Evolutionary conservation across 2,113 vertebrate genomes (phyloP).

Genomic region (Siniperca knerii): DNA sequence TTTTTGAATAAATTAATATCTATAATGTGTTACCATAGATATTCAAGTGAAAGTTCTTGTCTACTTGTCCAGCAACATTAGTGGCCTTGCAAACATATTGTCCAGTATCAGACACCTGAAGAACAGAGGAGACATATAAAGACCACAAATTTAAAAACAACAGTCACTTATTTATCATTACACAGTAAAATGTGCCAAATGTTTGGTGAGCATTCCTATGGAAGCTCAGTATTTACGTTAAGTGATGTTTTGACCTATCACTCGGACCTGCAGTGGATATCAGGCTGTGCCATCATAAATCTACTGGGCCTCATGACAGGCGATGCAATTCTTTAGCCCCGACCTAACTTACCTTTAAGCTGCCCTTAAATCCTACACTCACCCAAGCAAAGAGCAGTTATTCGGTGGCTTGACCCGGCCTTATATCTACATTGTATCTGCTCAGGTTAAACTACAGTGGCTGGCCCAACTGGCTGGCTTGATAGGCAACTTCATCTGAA

Average conservation of each 20-base stretch:
- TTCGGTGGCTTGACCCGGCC: not conserved
- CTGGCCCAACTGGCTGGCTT: not conserved
- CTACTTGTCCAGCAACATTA: conserved; percentile 94
- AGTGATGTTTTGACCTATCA: not conserved
- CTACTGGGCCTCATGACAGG: not conserved
- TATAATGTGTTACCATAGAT: conserved; percentile 88
- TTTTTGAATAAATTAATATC: not conserved
- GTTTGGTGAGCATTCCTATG: not conserved
- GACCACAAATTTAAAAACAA: not conserved
- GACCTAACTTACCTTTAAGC: not conserved
- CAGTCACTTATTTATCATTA: not conserved
- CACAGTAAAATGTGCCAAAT: not conserved
- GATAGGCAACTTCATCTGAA: not conserved
- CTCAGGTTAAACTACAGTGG: not conserved
- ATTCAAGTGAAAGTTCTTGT: conserved; percentile 96
- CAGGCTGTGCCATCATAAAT: not conserved
- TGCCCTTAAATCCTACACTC: not conserved
- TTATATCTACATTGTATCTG: not conserved
- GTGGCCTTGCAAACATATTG: conserved; percentile 96
- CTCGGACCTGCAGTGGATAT: too few relatives aligned
- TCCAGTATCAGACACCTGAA: conserved; percentile 95
- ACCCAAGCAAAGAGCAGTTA: not conserved
- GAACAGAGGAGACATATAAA: conserved; percentile 40
- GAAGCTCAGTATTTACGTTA: not conserved
- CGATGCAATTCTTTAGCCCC: not conserved